phyloP scores from a whole-genome alignment of 2,113 vertebrate genomes.

The Madoqua kirkii region DNA sequence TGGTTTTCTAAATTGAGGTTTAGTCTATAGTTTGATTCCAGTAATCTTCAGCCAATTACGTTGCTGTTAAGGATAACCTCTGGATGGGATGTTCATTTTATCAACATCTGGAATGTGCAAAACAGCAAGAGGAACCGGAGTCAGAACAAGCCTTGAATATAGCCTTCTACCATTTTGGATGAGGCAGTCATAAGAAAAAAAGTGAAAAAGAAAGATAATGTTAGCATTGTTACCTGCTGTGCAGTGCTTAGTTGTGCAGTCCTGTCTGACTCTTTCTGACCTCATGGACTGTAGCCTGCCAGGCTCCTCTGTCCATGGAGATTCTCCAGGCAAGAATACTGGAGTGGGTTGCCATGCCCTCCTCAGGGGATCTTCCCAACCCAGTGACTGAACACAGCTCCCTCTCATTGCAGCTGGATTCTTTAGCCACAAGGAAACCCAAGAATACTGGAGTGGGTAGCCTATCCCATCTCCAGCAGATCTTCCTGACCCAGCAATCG shows the following conservation, averaged over 20 bases:
- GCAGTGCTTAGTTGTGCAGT: not conserved
- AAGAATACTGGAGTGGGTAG: not conserved
- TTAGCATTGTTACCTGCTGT: not conserved
- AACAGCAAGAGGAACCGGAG: not conserved
- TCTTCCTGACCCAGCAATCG: accelerated
- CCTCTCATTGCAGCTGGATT: not conserved
- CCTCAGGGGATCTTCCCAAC: not conserved
- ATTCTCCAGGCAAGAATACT: not conserved
- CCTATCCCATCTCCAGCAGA: not conserved
- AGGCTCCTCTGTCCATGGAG: not conserved
- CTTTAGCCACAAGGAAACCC: not conserved
- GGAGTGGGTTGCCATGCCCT: not conserved
- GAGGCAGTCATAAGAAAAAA: not conserved
- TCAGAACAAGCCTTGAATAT: not conserved
- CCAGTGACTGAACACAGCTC: not conserved
- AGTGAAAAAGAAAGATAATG: not conserved
- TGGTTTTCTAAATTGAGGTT: not conserved
- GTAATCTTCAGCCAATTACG: not conserved
- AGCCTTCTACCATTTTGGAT: not conserved
- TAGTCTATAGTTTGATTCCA: not conserved
- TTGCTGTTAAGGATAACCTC: not conserved
- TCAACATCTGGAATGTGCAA: not conserved
- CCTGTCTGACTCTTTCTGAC: not conserved
- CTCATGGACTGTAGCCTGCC: not conserved
- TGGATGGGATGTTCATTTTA: not conserved